Conservation (phyloP, 2,797 vertebrate genomes). For the Gorsachius magnificus region DNA sequence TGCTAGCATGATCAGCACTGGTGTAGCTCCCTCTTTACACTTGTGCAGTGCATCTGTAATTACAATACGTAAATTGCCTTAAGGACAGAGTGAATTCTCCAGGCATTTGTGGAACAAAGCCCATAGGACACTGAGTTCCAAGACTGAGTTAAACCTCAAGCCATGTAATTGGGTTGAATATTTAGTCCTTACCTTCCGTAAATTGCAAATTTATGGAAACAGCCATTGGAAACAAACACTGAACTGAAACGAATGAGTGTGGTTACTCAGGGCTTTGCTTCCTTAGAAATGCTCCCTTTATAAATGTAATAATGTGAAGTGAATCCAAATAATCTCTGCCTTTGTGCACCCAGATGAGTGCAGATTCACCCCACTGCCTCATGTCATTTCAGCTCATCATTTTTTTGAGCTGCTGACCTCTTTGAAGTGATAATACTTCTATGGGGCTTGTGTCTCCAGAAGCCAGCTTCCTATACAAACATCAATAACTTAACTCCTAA, state of each 20-base stretch:
- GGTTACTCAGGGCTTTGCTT: background rate
- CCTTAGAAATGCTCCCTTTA: background rate
- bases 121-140: background rate
- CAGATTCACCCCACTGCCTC: background rate
- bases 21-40: background rate
- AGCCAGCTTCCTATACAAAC: background rate
- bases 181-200: background rate
- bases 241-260: background rate
- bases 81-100: background rate
- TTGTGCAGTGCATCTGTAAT: background rate
- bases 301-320: background rate
- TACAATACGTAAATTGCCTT: background rate
- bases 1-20: background rate
- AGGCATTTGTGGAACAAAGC: background rate
- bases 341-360: background rate
- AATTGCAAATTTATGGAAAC: background rate
- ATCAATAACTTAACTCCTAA: constrained; percentile 11
- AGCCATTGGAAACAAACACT: background rate
- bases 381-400: background rate
- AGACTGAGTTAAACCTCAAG: background rate
- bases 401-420: background rate
- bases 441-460: background rate
- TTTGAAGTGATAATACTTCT: background rate
- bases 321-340: background rate
- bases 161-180: background rate